These are phyloP conservation scores for Chrysochloris asiatica DNA, from an alignment of 2,113 vertebrate genomes.

Conservation along the genomic window DNA sequence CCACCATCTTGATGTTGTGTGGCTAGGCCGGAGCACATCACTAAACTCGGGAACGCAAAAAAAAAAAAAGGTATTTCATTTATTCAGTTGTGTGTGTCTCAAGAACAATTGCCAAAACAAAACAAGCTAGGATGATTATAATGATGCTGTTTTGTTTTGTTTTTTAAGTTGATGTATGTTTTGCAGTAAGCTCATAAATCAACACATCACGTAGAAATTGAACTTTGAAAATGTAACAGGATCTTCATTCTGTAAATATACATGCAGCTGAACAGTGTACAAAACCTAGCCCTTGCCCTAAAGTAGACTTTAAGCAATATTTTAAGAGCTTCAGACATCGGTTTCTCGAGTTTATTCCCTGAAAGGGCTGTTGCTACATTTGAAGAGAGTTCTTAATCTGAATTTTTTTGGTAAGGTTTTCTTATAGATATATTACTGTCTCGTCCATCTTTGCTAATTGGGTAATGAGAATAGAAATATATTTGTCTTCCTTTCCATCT, in stretches of 20 bases:
- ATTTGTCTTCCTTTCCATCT: conserved; percentile 2
- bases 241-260: conserved; percentile 50
- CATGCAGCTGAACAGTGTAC: background rate
- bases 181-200: conserved; percentile 20
- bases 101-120: conserved; percentile 56
- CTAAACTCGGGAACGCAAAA: conserved; percentile 54
- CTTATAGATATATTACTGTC: background rate
- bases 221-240: conserved; percentile 44
- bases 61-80: background rate
- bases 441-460: conserved; percentile 36
- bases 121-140: conserved; percentile 49
- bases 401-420: conserved; percentile 44
- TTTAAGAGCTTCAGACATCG: conserved; percentile 37
- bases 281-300: conserved; percentile 25
- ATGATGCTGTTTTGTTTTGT: background rate
- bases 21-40: conserved; percentile 43
- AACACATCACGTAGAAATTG: conserved; percentile 21
- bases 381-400: conserved; percentile 34
- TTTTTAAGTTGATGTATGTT: conserved; percentile 42
- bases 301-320: conserved; percentile 42
- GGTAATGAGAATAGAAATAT: background rate
- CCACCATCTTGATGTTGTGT: conserved; percentile 50
- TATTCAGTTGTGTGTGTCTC: conserved; percentile 53
- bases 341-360: conserved; percentile 29
- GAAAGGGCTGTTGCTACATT: conserved; percentile 40